Percentiles rank a stretch among this genome's conserved stretches.
Conservation (phyloP, 2,113 vertebrate species). For the Chlorocebus sabaeus region DNA sequence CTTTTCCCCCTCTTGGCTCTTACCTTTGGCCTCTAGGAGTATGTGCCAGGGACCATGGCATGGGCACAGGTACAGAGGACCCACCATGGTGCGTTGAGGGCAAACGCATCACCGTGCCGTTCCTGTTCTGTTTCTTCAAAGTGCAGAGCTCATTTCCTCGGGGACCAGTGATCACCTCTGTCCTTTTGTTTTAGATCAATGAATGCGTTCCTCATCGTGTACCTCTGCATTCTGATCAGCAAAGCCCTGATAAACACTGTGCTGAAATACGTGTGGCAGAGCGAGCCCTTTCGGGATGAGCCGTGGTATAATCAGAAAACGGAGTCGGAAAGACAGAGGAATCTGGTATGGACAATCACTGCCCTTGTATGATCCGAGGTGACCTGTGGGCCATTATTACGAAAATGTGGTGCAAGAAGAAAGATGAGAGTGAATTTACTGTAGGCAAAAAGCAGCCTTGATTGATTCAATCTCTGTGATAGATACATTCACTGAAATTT, state of each 20-base stretch:
- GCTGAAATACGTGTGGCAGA: conserved; percentile 96
- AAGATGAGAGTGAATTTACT: too few relatives aligned
- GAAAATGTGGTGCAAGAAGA: too few relatives aligned
- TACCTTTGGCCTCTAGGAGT: not conserved
- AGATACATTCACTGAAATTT: too few relatives aligned
- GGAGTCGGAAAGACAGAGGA: conserved; percentile 88
- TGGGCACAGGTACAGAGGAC: too few relatives aligned
- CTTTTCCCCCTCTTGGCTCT: not conserved
- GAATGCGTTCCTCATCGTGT: conserved; percentile 96
- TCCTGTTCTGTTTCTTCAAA: not conserved
- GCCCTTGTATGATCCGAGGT: too few relatives aligned
- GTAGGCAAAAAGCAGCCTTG: not conserved
- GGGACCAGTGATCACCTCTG: fast-evolving
- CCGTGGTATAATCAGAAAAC: conserved; percentile 97
- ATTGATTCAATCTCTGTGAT: fast-evolving
- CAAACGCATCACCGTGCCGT: fast-evolving
- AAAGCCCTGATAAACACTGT: conserved; percentile 95
- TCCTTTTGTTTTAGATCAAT: conserved; percentile 88
- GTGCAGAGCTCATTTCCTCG: fast-evolving
- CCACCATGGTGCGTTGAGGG: too few relatives aligned
- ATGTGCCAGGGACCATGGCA: not conserved
- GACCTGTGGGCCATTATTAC: not conserved
- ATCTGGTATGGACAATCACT: conserved; percentile 84
- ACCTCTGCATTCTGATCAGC: conserved; percentile 96
- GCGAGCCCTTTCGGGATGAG: conserved; percentile 89